Evolutionary conservation across 2,888 invertebrate genomes (phyloP), one percentile per base, ranked within the genome.

Genomic region (Horisme vitalbata): DNA sequence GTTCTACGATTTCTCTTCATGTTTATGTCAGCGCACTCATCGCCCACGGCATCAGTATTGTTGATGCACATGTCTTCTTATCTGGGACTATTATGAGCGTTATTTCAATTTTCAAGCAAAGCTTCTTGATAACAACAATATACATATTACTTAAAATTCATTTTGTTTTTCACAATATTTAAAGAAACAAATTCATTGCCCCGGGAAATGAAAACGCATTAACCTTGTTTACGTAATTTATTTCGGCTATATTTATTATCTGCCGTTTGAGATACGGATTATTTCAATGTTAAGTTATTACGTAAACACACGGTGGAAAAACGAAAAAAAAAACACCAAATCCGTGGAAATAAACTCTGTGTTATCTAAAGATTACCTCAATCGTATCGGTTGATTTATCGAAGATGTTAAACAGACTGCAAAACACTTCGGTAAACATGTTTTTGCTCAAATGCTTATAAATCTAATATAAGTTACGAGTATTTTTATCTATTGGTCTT

Each of bases 331-430:
- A 44, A 55, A 44, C 41, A 41, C 21, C 28, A 48, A 57, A 55
- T 55, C 48, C 54, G 51, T 59, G 70, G 66, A 71, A 68, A 73
- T 68, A 39, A 70, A 63, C 68, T 48, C 37, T 48, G 48, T 54
- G 48, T 57, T 56, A 59, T 62, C 57, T 39, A 45, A 49, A 49
- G 72, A 71, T 72, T 58, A 64, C 46, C 12, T 55, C 52, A 45
- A 47, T 53, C 52, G 41, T 63, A 61, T 61, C 51, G 45, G 41
- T 9, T 41, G 32, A 49, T 47, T 33, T 48, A 58, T 61, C 48
- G 47, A 53, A 52, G 53, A 59, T 44, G 35, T 39, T 60, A 58
- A 63, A 45, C 59, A 59, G 55, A 60, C 61, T 55, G 45, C 52
- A 50, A 62, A 55, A 57, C 38, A 45, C 28, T 28, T 43, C 20